Evolutionary conservation across 2,888 invertebrate species (phyloP), one percentile per base, ranked within the genome.

Genomic region (Eupithecia inturbata): DNA sequence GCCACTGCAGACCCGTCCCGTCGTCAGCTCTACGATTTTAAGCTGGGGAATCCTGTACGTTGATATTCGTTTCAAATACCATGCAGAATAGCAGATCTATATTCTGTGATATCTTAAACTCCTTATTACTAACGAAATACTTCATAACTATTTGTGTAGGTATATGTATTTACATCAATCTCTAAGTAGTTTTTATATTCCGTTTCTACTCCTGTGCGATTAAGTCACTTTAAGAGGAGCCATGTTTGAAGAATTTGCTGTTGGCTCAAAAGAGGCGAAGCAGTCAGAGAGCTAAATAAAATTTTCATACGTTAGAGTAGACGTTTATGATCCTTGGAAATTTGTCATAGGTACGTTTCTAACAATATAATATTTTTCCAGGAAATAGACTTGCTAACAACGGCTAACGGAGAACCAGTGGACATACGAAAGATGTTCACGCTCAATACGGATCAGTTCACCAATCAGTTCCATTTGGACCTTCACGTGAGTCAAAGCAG

Each of bases 381-480:
- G 95, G 87, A 87, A 74, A 91, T 94, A 7, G 95, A 95, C 10
- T 86, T 95, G 5, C 89, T 97, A 74, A 97, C 98, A 1, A 97
- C 97, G 0, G 96, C 96, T 73, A 94, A 95, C 87, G 99, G 99
- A 71, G 95, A 95, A 62, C 98, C 98, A 0, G 95, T 98, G 72
- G 96, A 96, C 1, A 94, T 96, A 76, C 95, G 95, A 77, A 97
- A 97, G 73, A 95, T 95, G 41, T 88, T 96, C 82, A 97, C 98
- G 0, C 96, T 96, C 4, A 99, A 99, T 1, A 95, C 96, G 0
- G 95, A 96, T 64, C 71, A 85, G 6, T 85, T 87, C 28, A 77
- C 78, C 5, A 88, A 85, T 74, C 78, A 82, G 41, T 81, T 78
- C 60, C 82, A 83, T 53, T 72, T 68, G 5, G 97, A 81, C 92